Evolutionary conservation across 2,888 invertebrate genomes (phyloP), one percentile per base, ranked within the genome.

Genomic region (Tipula confusa): DNA sequence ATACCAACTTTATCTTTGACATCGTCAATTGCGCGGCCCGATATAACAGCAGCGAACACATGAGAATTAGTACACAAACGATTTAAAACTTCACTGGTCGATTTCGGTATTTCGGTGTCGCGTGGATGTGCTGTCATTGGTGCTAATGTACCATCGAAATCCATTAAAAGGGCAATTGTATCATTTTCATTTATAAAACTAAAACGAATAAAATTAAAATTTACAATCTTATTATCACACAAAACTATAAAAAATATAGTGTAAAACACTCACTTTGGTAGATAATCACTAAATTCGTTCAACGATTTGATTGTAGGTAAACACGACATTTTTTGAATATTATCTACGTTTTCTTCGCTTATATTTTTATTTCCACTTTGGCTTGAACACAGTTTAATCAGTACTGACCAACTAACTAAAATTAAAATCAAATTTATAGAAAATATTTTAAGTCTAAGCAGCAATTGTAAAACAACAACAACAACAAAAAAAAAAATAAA

Each of bases 131-230:
- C 92, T 0, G 93, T 93, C 82, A 95, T 92, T 1, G 94, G 93
- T 0, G 94, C 94, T 85, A 95, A 88, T 3, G 95, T 95, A 81
- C 95, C 95, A 88, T 95, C 95, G 86, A 94, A 95, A 87, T 95
- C 95, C 86, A 95, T 88, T 0, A 94, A 88, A 1, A 95, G 88
- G 0, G 94, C 94, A 86, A 95, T 88, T 87, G 93, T 93, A 86
- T 92, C 91, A 24, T 92, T 90, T 64, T 91, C 90, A 83, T 92
- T 92, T 85, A 94, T 84, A 38, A 86, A 89, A 29, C 89, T 89
- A 82, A 82, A 79, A 84, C 79, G 83, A 38, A 84, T 13, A 84
- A 9, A 29, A 81, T n/a, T 79, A 24, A 48, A 79, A 83, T 29
- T 29, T 24, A 38, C 38, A 82, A 38, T 79, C 18, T 18, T 31